Evolutionary conservation across 2,113 vertebrate species (phyloP), one percentile per base, ranked within the genome.

Genomic region (Terrapene triunguis): DNA sequence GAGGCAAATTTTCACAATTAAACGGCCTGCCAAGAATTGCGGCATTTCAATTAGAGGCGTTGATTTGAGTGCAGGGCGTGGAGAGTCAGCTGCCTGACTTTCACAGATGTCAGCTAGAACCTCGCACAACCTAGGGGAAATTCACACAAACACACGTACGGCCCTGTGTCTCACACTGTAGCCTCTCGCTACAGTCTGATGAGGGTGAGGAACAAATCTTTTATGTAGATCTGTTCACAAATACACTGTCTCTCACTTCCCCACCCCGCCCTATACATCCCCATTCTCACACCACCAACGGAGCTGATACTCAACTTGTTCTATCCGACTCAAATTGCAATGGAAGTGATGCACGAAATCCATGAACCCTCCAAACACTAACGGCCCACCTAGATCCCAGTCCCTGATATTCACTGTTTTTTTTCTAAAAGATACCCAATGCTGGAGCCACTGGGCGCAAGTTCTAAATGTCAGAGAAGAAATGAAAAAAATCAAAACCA

Each of bases 1-100:
- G 80, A 96, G 95, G 92, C 94, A 97, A 97, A 96, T 94, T 32
- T 94, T 97, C 93, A 97, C 92, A 94, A 85, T 13, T 86, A 92
- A 91, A 92, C 9, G 3, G 44, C 85, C 96, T 96, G 97, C 96
- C 96, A 95, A 94, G 95, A 95, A 93, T 72, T 95, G 94, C 87
- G 8, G 97, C 95, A 89, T 93, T 96, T 95, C 95, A 54, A 87
- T 97, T 1, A 1, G 89, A 97, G 97, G 96, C 80, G 84, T 92
- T 78, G 96, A 84, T 84, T 95, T 90, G 89, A 0, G 5, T 2
- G 0, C 78, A 57, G 96, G 96, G 96, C 0, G 94, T 89, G 92
- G 96, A 94, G 91, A 83, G 90, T 83, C 92, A 95, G 89, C 94
- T 94, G 93, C 92, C 90, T 1, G 32, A 74, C 82, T 83, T 65